phyloP scores from a whole-genome alignment of 2,797 vertebrate genomes.

The Leptatherina wallacei region DNA sequence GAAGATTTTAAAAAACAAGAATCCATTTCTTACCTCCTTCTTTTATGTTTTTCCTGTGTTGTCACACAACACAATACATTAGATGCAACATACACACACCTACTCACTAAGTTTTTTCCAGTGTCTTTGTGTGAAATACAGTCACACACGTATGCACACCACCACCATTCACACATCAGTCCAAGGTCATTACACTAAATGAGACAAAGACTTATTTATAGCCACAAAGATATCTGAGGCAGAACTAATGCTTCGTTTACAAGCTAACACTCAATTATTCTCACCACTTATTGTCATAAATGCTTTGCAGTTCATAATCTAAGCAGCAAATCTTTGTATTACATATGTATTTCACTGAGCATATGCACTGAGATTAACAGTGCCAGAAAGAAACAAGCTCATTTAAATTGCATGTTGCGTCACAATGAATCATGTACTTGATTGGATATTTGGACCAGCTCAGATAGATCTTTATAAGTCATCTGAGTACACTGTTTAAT shows the following conservation, averaged over 20 bases:
- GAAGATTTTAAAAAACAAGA: slow-evolving; percentile 5
- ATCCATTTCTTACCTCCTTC: neutral
- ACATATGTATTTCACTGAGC: slow-evolving; percentile 24
- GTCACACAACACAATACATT: neutral
- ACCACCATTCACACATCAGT: slow-evolving; percentile 41
- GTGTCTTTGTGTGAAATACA: slow-evolving; percentile 25
- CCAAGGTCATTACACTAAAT: slow-evolving; percentile 48
- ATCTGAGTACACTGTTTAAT: slow-evolving; percentile 33
- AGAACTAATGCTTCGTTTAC: slow-evolving; percentile 24
- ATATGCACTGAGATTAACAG: slow-evolving; percentile 35
- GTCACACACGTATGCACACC: slow-evolving; percentile 26
- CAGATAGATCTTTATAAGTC: slow-evolving; percentile 13
- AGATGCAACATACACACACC: slow-evolving; percentile 13
- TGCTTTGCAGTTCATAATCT: slow-evolving; percentile 12
- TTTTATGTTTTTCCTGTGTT: neutral
- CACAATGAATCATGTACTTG: slow-evolving; percentile 35
- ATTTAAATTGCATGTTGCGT: slow-evolving; percentile 17
- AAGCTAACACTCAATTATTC: slow-evolving; percentile 33
- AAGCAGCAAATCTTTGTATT: slow-evolving; percentile 30
- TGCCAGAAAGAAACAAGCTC: slow-evolving; percentile 12
- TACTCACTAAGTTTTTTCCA: slow-evolving; percentile 14
- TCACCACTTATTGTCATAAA: slow-evolving; percentile 28
- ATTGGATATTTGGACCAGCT: slow-evolving; percentile 28
- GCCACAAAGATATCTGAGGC: slow-evolving; percentile 34
- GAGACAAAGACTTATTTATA: slow-evolving; percentile 51